Conservation (phyloP, 2,797 vertebrate genomes). For the Scolopax bukidnonensis region DNA sequence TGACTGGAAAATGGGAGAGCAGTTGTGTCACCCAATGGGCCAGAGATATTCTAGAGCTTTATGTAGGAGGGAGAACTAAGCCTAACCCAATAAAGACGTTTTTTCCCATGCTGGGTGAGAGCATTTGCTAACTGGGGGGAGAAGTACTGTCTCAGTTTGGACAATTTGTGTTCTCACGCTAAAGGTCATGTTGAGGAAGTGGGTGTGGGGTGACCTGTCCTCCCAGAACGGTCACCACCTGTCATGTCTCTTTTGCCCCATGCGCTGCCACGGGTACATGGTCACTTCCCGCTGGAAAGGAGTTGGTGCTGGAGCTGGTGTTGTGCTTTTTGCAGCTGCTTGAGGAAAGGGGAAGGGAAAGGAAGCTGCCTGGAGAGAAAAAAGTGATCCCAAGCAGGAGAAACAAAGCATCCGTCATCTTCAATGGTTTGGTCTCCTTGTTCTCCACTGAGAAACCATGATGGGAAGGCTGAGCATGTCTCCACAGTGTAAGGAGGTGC, state of each 20-base stretch:
- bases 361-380: not conserved
- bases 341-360: not conserved
- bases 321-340: not conserved
- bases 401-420: not conserved
- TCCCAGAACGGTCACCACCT: not conserved
- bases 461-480: not conserved
- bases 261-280: accelerated
- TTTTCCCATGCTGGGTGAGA: not conserved
- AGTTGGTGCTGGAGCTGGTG: not conserved
- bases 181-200: not conserved
- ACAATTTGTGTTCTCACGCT: not conserved
- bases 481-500: not conserved
- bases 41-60: not conserved
- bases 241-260: not conserved
- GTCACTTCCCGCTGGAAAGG: not conserved
- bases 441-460: not conserved
- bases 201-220: not conserved
- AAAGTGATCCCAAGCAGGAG: not conserved
- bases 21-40: not conserved
- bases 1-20: not conserved
- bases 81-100: not conserved
- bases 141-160: not conserved
- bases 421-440: not conserved
- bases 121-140: not conserved
- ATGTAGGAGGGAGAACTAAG: not conserved